These are phyloP conservation scores for Sylvicola fuscatus DNA, from an alignment of 2,888 invertebrate species.

Conservation along the genomic window DNA sequence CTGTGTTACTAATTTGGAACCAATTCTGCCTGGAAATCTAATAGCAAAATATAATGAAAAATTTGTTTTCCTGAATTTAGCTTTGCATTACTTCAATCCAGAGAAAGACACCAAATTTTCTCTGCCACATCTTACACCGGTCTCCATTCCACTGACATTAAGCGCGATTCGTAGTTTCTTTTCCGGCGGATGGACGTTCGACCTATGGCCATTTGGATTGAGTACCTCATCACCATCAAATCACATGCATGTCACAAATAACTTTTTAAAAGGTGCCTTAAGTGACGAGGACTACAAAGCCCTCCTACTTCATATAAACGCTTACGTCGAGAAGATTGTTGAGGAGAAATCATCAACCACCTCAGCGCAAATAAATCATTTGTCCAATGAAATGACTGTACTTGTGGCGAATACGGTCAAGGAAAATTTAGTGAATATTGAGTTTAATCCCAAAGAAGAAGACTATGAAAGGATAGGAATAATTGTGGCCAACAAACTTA, in stretches of 20 bases:
- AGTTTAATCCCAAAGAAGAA: conserved; percentile 12
- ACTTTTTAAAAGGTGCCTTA: conserved; percentile 15
- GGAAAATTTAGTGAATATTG: conserved; percentile 13
- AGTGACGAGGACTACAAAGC: conserved; percentile 20
- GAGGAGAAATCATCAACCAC: conserved; percentile 13
- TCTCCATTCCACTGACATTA: no score
- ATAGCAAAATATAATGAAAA: no score
- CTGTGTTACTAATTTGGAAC: no score
- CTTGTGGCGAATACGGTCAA: conserved; percentile 17
- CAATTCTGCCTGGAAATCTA: no score
- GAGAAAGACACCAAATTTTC: no score
- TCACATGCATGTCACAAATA: neutral
- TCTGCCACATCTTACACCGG: no score
- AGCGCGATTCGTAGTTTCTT: no score
- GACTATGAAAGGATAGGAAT: conserved; percentile 17
- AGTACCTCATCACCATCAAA: neutral
- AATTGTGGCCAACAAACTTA: conserved; percentile 12
- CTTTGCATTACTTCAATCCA: no score
- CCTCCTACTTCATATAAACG: conserved; percentile 20
- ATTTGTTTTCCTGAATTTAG: no score
- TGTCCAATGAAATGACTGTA: conserved; percentile 14
- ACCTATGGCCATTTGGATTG: neutral
- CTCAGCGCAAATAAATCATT: conserved; percentile 6
- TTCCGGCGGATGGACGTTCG: neutral
- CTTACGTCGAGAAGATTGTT: conserved; percentile 20